phyloP scores from a whole-genome alignment of 2,888 invertebrate species.

The Stenodera caucasica region DNA sequence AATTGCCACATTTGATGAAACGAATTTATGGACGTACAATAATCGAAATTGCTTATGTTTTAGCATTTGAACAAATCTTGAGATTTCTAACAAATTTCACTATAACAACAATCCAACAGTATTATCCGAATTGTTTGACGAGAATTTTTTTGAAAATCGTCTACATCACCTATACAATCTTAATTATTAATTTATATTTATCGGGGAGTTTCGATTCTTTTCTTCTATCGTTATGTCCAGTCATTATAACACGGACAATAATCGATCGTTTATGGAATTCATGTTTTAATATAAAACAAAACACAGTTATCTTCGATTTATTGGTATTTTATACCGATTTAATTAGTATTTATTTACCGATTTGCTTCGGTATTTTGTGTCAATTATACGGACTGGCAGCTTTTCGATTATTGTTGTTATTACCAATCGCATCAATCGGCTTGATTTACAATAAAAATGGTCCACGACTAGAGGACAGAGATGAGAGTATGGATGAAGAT shows the following conservation, averaged over 20 bases:
- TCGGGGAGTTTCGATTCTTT: not conserved
- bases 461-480: no score
- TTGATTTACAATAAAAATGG: no score
- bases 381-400: not conserved
- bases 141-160: not conserved
- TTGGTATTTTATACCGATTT: not conserved
- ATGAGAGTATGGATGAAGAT: no score
- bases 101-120: not conserved
- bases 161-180: not conserved
- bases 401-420: not conserved
- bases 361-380: not conserved
- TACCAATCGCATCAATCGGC: not conserved
- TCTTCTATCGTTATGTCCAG: not conserved
- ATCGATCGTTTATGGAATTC: not conserved
- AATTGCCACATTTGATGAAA: not conserved
- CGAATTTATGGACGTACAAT: not conserved
- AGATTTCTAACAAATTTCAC: not conserved
- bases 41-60: not conserved
- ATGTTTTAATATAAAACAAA: not conserved
- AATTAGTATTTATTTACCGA: not conserved
- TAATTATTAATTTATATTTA: not conserved
- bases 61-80: not conserved
- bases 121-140: not conserved
- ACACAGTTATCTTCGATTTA: not conserved
- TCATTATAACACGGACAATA: not conserved